Base-by-base conservation (phyloP, 2,888 invertebrate species). In the Chydorus sphaericus region DNA sequence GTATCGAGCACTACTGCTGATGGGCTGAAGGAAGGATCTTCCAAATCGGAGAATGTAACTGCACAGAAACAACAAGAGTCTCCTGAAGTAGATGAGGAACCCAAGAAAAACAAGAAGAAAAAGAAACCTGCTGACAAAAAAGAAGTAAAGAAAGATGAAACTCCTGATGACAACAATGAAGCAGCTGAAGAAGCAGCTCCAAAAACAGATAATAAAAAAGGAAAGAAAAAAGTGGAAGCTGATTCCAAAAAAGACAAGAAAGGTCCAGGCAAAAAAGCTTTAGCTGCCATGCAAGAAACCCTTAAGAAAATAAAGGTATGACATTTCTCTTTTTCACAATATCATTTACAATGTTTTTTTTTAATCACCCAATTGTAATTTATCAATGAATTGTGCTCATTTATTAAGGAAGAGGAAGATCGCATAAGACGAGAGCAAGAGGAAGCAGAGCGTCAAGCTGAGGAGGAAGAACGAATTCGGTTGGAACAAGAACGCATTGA, bases 271-370 rank as follows among this genome's bases (percentile, higher is more conserved):
- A 88, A 86, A 64, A 85, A 86, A 66, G 81, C 85, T 58, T 82
- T 93, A 61, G 86, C 85, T 59, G 88, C 89, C 26, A 91, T 92
- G 87, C 89, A 91, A 71, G 91, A 91, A 69, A 83, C 86, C 18
- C 74, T 90, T n/a, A 85, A 83, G 65, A 87, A 87, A 66, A 75
- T 84, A 1, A 85, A 85, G 18, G 44, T 44, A 44, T 26, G 11
- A 23, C 5, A 14, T 18, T 33, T 33, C 8, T 14, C 8, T 33
- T 33, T 33, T n/a, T n/a, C n/a, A n/a, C n/a, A n/a, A n/a, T n/a
- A n/a, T n/a, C n/a, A n/a, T n/a, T n/a, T n/a, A n/a, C n/a, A n/a
- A n/a, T n/a, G n/a, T n/a, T n/a, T n/a, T n/a, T n/a, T n/a, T n/a
- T n/a, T n/a, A n/a, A n/a, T n/a, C n/a, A n/a, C n/a, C n/a, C n/a